Percentiles rank a stretch among this genome's conserved stretches.
Conservation (phyloP, 2,113 vertebrate species). For the Dissostichus mawsoni region DNA sequence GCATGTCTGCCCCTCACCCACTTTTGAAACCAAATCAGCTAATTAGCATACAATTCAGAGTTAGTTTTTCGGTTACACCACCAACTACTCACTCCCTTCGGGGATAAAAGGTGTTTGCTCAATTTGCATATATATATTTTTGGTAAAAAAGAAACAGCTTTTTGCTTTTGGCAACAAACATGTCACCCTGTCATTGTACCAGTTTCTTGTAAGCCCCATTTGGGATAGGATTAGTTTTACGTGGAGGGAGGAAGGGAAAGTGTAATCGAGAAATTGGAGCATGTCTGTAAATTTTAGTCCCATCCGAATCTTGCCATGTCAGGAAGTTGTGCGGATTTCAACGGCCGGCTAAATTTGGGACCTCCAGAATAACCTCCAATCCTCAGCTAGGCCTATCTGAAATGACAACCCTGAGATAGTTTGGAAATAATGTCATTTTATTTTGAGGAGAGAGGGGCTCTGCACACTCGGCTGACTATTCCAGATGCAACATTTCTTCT, state of each 20-base stretch:
- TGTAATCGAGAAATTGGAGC: slow-evolving; percentile 38
- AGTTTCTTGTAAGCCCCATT: slow-evolving; percentile 37
- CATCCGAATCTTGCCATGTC: slow-evolving; percentile 44
- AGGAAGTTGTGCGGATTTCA: slow-evolving; percentile 45
- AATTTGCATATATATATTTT: slow-evolving; percentile 40
- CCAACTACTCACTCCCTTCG: neutral
- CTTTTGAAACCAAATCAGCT: neutral
- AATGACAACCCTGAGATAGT: slow-evolving; percentile 52
- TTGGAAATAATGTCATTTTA: slow-evolving; percentile 51
- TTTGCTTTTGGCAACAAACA: slow-evolving; percentile 30
- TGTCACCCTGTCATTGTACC: slow-evolving; percentile 21
- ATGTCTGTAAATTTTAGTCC: slow-evolving; percentile 34
- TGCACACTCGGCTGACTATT: slow-evolving; percentile 8
- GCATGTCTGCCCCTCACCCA: neutral
- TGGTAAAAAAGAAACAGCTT: slow-evolving; percentile 8
- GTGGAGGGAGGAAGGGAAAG: neutral
- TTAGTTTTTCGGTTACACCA: neutral
- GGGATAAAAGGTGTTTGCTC: slow-evolving; percentile 25
- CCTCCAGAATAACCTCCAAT: slow-evolving; percentile 40
- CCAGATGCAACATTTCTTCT: slow-evolving; percentile 34
- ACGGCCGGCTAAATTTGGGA: slow-evolving; percentile 17
- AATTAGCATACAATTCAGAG: neutral
- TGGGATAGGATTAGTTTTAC: slow-evolving; percentile 29
- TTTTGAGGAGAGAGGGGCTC: neutral
- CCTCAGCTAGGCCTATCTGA: slow-evolving; percentile 22